These are phyloP conservation scores for Siderastrea siderea DNA, from an alignment of 92 coral and sea anemone genomes.

Conservation along the genomic window DNA sequence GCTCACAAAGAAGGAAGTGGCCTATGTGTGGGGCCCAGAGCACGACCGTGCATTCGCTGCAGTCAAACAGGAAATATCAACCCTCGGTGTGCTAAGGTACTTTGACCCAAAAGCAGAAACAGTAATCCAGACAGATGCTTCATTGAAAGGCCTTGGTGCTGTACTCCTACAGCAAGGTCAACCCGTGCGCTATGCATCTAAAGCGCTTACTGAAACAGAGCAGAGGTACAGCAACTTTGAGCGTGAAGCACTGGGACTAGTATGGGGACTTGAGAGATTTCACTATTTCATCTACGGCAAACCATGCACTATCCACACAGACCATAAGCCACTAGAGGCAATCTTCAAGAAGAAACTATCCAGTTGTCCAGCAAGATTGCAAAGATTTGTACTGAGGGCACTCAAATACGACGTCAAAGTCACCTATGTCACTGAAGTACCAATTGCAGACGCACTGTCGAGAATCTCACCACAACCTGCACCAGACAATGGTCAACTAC, in stretches of 20 bases:
- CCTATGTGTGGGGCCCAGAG: slow-evolving; percentile 21
- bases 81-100: slow-evolving; percentile 55
- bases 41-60: slow-evolving; percentile 14
- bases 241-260: slow-evolving; percentile 66
- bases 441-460: slow-evolving; percentile 63
- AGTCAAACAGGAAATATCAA: slow-evolving; percentile 48
- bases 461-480: too few species aligned
- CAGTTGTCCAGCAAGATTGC: slow-evolving; percentile 70
- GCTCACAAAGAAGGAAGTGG: slow-evolving; percentile 51
- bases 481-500: too few species aligned
- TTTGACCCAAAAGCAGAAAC: slow-evolving; percentile 58
- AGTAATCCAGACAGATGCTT: slow-evolving; percentile 56
- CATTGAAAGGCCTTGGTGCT: slow-evolving; percentile 19
- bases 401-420: slow-evolving; percentile 60
- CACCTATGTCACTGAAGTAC: slow-evolving; percentile 52
- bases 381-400: slow-evolving; percentile 66
- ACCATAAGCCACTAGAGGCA: slow-evolving; percentile 65
- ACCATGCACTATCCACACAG: slow-evolving; percentile 67
- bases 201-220: slow-evolving; percentile 71
- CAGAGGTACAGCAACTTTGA: slow-evolving; percentile 73
- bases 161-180: slow-evolving; percentile 52
- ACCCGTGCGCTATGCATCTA: slow-evolving; percentile 62
- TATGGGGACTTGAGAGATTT: slow-evolving; percentile 76
- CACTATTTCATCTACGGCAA: slow-evolving; percentile 73
- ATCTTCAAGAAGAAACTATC: slow-evolving; percentile 57